Base-by-base conservation (phyloP, 2,797 vertebrate genomes). In the Melanotaenia boesemani region DNA sequence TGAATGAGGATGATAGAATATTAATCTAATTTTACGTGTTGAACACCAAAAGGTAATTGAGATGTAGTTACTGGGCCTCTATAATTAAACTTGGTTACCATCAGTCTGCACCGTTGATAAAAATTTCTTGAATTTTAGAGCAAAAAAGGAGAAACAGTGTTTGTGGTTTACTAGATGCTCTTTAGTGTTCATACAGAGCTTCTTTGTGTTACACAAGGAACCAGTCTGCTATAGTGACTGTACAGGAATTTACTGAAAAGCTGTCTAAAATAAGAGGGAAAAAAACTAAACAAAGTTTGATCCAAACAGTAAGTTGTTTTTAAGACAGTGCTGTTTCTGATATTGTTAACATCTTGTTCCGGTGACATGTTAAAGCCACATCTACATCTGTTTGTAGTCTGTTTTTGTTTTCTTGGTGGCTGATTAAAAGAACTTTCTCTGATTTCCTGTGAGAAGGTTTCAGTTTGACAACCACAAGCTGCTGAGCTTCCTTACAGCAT, bases 371-470 rank as follows among this genome's bases (percentile, higher is more conserved):
- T 44, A 44, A 44, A 44, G 41, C n/a, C 34, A 1, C 24, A 3
- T 56, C 18, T 37, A 28, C 3, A 15, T 18, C 6, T 48, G 4
- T 58, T 71, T 63, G 54, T n/a, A 77, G 54, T 67, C 36, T 7
- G 9, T 24, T 34, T 6, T 69, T 67, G 10, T 79, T 76, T 72
- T 52, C 16, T 60, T 52, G 30, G 36, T 28, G 46, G 7, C 12
- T 65, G 64, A 62, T 69, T 65, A 24, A 66, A 72, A 34, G 32
- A 54, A 70, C 65, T 76, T 82, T 69, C 62, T 74, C 37, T 76
- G 46, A 41, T 80, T 88, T 83, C 80, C 81, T 88, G 65, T 80
- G 46, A 79, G 52, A 22, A 13, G 15, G 66, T 82, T 83, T 83
- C 72, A 60, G 24, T 77, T 75, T 76, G 73, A 78, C 50, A 58